A percentile compares a stretch with the other conserved stretches of the same genome.
These are phyloP conservation scores for Neosalanx taihuensis DNA, from an alignment of 2,797 vertebrate genomes.

Conservation along the genomic window DNA sequence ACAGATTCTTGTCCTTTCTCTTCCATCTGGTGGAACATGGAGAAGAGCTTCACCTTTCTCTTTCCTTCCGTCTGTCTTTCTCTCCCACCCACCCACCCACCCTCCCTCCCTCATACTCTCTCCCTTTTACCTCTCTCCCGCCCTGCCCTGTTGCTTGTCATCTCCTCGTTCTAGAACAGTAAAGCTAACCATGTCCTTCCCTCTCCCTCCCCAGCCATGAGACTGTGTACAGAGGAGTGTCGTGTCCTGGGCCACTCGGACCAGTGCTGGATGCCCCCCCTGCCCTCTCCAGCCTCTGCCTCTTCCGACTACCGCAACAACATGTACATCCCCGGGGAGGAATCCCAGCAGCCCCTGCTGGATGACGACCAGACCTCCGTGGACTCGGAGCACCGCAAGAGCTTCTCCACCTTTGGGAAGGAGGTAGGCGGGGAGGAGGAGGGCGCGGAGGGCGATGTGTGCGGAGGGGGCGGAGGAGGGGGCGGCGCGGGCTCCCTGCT, in stretches of 20 bases:
- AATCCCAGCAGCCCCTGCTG: constrained; percentile 72
- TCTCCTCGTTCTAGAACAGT: neutral
- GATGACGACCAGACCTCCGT: constrained; percentile 79
- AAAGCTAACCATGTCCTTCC: neutral
- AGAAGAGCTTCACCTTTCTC: neutral
- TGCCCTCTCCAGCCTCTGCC: constrained; percentile 80
- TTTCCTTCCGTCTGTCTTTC: constrained; percentile 4
- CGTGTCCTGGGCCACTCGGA: constrained; percentile 94
- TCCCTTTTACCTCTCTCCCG: constrained; percentile 1
- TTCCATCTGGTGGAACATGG: too few species aligned
- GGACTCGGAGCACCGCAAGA: constrained; percentile 81
- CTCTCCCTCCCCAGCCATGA: constrained; percentile 77
- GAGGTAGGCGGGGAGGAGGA: constrained; percentile 74
- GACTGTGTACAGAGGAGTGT: constrained; percentile 95
- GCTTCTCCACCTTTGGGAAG: constrained; percentile 97
- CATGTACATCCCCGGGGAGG: constrained; percentile 95
- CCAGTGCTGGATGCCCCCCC: constrained; percentile 97
- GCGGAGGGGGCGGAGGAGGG: constrained; percentile 58
- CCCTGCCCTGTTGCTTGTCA: constrained; percentile 14
- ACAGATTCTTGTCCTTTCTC: too few species aligned
- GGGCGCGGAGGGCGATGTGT: constrained; percentile 20
- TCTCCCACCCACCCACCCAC: constrained; percentile 16
- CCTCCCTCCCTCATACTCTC: neutral
- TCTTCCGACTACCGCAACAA: constrained; percentile 91
- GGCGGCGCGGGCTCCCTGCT: constrained; percentile 85